These are phyloP conservation scores for Tiliqua scincoides DNA, from an alignment of 2,113 vertebrate species.

Conservation along the genomic window DNA sequence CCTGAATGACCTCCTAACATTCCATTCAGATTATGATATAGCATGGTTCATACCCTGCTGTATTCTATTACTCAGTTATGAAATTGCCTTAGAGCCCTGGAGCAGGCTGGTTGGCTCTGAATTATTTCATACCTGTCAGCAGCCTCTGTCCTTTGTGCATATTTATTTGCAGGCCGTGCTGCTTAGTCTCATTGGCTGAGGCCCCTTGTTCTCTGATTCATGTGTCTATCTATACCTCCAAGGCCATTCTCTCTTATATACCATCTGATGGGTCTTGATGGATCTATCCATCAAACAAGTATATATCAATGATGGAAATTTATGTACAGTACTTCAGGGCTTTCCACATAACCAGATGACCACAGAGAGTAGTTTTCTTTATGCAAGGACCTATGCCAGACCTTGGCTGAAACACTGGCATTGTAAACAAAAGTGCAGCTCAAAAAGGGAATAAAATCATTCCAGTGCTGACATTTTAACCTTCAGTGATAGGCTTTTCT, in stretches of 20 bases:
- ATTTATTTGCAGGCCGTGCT: constrained; percentile 64
- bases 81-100: constrained; percentile 72
- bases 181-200: constrained; percentile 76
- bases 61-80: constrained; percentile 75
- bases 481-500: not conserved
- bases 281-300: constrained; percentile 1
- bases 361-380: not conserved
- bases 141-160: constrained; percentile 63
- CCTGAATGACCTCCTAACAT: constrained; percentile 70
- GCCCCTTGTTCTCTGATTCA: not conserved
- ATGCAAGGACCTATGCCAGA: not conserved
- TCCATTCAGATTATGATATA: constrained; percentile 76
- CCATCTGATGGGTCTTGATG: not conserved
- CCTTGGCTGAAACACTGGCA: not conserved
- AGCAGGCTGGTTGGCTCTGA: constrained; percentile 69
- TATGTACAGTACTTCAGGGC: not conserved
- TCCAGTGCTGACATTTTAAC: not conserved
- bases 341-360: not conserved
- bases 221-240: not conserved
- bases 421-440: accelerated
- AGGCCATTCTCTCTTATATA: not conserved
- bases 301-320: not conserved
- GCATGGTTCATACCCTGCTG: constrained; percentile 74
- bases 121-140: constrained; percentile 72
- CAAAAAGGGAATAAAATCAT: not conserved